Evolutionary conservation across 2,888 invertebrate species (phyloP).

Genomic region (Limnephilus lunatus): DNA sequence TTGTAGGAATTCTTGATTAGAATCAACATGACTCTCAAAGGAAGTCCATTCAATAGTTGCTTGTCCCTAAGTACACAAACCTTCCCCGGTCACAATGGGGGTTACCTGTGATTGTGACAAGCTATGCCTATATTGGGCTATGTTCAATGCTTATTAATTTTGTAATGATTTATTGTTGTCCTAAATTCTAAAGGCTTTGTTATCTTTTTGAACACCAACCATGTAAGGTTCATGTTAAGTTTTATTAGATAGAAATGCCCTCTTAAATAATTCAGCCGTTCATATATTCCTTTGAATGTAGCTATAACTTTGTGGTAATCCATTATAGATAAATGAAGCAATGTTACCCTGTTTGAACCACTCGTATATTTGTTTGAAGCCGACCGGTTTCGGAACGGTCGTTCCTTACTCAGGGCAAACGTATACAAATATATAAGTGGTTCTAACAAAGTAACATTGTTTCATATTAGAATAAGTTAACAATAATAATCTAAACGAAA

Average conservation of each 20-base stretch:
- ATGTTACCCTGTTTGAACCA: too few species aligned
- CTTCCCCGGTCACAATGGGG: conserved; percentile 27
- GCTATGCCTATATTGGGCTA: not conserved
- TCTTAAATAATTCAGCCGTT: not conserved
- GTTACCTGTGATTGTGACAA: conserved; percentile 14
- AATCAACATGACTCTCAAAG: conserved; percentile 31
- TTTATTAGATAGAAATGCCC: not conserved
- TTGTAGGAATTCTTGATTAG: conserved; percentile 20
- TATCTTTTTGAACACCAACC: not conserved
- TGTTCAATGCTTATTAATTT: not conserved
- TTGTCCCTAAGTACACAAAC: conserved; percentile 12
- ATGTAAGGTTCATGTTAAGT: not conserved
- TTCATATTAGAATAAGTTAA: too few species aligned
- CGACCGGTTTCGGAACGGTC: too few species aligned
- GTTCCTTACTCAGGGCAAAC: too few species aligned
- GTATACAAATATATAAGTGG: too few species aligned
- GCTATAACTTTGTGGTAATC: too few species aligned
- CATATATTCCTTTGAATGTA: too few species aligned
- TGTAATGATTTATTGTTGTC: conserved; percentile 2
- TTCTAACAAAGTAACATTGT: too few species aligned
- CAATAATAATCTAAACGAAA: too few species aligned
- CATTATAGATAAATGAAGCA: too few species aligned
- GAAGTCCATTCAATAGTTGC: conserved; percentile 26
- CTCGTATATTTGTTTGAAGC: too few species aligned
- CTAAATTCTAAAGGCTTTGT: not conserved